A percentile compares a stretch with the other conserved stretches of the same genome.
Conservation (phyloP, 2,797 vertebrate genomes). For the Ctenosaura bakeri region DNA sequence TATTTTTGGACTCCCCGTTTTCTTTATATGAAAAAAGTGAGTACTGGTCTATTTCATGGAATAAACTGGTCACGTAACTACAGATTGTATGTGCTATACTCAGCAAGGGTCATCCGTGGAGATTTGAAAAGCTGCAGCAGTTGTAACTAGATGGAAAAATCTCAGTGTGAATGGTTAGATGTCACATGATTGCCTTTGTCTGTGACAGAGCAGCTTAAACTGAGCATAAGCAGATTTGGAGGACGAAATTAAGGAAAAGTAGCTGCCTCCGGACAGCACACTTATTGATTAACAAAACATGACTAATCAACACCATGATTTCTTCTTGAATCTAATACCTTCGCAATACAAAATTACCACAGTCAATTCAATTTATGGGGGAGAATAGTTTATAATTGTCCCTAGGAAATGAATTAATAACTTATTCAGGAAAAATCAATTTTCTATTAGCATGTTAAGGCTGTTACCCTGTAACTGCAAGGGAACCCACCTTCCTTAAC, state of each 20-base stretch:
- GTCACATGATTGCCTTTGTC: neutral
- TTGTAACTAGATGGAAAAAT: neutral
- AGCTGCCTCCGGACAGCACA: neutral
- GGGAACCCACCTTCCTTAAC: conserved; percentile 59
- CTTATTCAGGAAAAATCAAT: conserved; percentile 65
- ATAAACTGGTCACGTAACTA: neutral
- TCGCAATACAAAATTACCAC: conserved; percentile 40
- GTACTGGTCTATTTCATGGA: neutral
- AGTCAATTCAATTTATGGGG: conserved; percentile 55
- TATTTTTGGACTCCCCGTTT: neutral
- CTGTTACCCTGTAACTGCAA: conserved; percentile 56
- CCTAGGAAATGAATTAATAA: conserved; percentile 62
- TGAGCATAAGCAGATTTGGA: neutral
- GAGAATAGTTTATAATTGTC: conserved; percentile 46
- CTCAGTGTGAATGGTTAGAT: neutral
- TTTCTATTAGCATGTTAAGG: conserved; percentile 68
- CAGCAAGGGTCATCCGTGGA: conserved; percentile 4
- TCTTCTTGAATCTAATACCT: conserved; percentile 15
- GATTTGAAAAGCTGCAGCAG: conserved; percentile 2
- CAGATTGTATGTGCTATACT: neutral
- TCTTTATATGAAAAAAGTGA: neutral
- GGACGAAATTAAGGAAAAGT: neutral
- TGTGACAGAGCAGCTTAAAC: neutral
- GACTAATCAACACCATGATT: neutral
- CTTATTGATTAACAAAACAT: neutral